phyloP scores from a whole-genome alignment of 2,797 vertebrate species.

The Oreochromis mossambicus region DNA sequence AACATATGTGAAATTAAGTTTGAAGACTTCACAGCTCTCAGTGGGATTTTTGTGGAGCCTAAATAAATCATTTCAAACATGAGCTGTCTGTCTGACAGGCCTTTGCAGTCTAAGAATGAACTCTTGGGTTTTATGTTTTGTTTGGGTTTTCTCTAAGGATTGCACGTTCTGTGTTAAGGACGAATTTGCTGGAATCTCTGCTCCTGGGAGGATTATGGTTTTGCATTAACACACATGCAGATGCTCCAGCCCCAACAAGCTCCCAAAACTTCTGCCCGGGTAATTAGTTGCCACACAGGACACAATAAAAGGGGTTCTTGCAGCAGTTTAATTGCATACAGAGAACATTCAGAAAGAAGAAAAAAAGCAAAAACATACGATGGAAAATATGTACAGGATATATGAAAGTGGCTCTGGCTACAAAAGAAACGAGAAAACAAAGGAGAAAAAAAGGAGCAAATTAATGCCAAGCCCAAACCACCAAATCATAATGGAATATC shows the following conservation, averaged over 20 bases:
- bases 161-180: neutral
- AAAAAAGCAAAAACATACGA: too few species aligned
- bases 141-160: neutral
- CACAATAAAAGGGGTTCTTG: neutral
- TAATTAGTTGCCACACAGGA: accelerated
- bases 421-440: too few species aligned
- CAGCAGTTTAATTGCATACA: too few species aligned
- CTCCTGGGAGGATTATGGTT: neutral
- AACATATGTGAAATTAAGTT: neutral
- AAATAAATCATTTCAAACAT: neutral
- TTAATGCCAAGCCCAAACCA: accelerated
- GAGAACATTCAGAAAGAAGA: too few species aligned
- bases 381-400: too few species aligned
- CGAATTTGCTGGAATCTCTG: accelerated
- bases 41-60: accelerated
- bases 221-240: neutral
- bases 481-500: neutral
- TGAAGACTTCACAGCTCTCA: neutral
- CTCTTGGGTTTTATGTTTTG: neutral
- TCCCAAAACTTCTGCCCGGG: accelerated
- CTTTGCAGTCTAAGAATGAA: accelerated
- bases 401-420: too few species aligned
- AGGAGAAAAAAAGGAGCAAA: neutral
- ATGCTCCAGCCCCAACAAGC: neutral
- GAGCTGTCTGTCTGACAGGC: neutral